phyloP scores from a whole-genome alignment of 2,888 invertebrate genomes.

The Pimpla rufipes region DNA sequence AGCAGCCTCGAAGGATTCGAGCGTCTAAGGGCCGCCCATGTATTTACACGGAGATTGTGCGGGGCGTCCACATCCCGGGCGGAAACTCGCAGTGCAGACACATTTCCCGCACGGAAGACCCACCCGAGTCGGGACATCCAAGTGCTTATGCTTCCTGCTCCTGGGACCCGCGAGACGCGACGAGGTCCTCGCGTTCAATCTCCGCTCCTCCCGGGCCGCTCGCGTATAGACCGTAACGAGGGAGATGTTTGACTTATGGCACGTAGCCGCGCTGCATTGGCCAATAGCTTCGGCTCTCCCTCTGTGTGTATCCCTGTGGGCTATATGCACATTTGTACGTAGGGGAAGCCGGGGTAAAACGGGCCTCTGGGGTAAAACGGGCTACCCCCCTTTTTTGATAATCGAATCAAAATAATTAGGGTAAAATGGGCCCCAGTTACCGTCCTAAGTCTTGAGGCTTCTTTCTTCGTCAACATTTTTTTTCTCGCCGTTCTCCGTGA shows the following conservation, averaged over 20 bases:
- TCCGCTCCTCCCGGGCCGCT: conserved; percentile 46
- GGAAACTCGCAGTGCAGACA: conserved; percentile 46
- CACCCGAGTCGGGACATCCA: conserved; percentile 48
- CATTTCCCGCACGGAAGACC: conserved; percentile 39
- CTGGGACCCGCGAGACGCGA: too few relatives aligned
- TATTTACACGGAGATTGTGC: neutral
- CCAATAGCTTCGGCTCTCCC: neutral
- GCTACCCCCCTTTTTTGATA: too few relatives aligned
- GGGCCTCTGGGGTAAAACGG: too few relatives aligned
- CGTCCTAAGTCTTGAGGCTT: too few relatives aligned
- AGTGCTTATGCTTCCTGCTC: conserved; percentile 42
- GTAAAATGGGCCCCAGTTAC: too few relatives aligned
- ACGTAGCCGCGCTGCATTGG: conserved; percentile 34
- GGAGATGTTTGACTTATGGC: conserved; percentile 63
- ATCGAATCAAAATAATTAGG: too few relatives aligned
- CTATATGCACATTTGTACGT: too few relatives aligned
- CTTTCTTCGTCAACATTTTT: too few relatives aligned
- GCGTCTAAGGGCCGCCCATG: conserved; percentile 25
- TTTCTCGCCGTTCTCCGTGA: too few relatives aligned
- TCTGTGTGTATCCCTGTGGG: conserved; percentile 6
- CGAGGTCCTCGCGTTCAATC: conserved; percentile 42
- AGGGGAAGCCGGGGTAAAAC: too few relatives aligned
- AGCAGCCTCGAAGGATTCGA: conserved; percentile 42
- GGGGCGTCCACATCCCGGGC: conserved; percentile 12
- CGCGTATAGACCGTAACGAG: conserved; percentile 62